Evolutionary conservation across 1,140 invertebrate species (phyloP).

Genomic region (Ceratosolen fusciceps): DNA sequence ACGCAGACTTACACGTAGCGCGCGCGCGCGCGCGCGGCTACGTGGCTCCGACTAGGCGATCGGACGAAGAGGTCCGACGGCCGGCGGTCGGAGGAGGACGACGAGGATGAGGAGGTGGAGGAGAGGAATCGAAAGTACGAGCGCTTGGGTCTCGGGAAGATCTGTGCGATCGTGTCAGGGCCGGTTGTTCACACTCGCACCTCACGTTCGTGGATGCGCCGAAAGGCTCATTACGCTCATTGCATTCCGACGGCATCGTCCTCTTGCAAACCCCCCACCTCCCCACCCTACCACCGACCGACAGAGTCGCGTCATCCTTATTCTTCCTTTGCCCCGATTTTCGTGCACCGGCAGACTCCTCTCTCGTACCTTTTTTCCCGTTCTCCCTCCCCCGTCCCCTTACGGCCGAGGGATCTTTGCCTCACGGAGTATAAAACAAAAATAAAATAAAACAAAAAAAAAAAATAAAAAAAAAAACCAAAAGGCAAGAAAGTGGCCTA

Average conservation of each 20-base stretch:
- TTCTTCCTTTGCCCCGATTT: background rate
- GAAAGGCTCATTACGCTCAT: conserved; percentile 49
- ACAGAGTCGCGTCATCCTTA: background rate
- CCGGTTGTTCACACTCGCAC: conserved; percentile 60
- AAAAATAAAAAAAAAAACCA: too few species aligned
- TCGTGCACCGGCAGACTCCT: background rate
- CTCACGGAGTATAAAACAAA: background rate
- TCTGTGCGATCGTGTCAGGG: conserved; percentile 57
- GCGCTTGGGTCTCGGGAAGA: background rate
- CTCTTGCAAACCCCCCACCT: background rate
- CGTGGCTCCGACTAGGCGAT: too few species aligned
- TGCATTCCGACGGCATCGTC: conserved; percentile 51
- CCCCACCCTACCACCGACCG: too few species aligned
- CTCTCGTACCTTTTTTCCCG: background rate
- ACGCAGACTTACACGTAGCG: background rate
- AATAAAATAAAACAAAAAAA: too few species aligned
- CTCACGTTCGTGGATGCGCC: conserved; percentile 46
- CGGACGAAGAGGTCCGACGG: too few species aligned
- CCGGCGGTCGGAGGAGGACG: too few species aligned
- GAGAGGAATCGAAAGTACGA: conserved; percentile 26
- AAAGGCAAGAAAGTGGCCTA: too few species aligned
- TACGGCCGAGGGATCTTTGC: background rate
- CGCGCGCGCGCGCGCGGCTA: too few species aligned
- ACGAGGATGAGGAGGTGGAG: too few species aligned
- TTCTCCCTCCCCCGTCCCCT: background rate